Evolutionary conservation across 2,113 vertebrate species (phyloP), one percentile per base, ranked within the genome.

Genomic region (Gorsachius goisagi): DNA sequence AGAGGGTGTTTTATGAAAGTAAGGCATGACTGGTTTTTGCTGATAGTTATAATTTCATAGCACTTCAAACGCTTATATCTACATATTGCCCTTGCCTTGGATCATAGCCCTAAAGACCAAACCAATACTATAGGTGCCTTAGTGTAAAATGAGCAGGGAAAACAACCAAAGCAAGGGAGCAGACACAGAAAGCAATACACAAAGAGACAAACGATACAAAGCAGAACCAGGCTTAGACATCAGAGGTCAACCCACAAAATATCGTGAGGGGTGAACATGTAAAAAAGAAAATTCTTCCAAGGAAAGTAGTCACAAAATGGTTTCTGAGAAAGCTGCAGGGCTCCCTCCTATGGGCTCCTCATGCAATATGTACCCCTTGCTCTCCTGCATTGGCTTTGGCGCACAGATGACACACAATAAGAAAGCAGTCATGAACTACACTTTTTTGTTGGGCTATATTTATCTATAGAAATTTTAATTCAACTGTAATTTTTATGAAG

Each of bases 291-390:
- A 79, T 47, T 77, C 49, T 94, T 93, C 41, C 35, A 73, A 92
- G 50, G 62, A 81, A 86, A 82, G 26, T 33, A 68, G 44, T 73
- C 52, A 67, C 80, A 87, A 93, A 95, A 93, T 92, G 76, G 60
- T 93, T 95, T 93, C 84, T 95, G 84, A 89, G 80, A 95, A 96
- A 97, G 96, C 89, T 91, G 89, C 89, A 97, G 89, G 90, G 92
- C 89, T 96, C 92, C 96, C 95, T 97, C 96, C 90, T 96, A 96
- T 90, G 95, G 95, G 96, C 94, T 96, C 80, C 83, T 95, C 90
- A 84, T 85, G 96, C 80, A 97, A 92, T 73, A 79, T 63, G 71
- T 91, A 87, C 63, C 92, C 80, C 35, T 80, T 55, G 27, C 80
- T 82, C 39, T 89, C 19, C 30, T 64, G 27, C 13, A 33, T 90